A percentile compares a stretch with the other conserved stretches of the same genome.
Evolutionary conservation across 1,140 invertebrate species (phyloP).

Genomic region (Euura saliciscinereae): DNA sequence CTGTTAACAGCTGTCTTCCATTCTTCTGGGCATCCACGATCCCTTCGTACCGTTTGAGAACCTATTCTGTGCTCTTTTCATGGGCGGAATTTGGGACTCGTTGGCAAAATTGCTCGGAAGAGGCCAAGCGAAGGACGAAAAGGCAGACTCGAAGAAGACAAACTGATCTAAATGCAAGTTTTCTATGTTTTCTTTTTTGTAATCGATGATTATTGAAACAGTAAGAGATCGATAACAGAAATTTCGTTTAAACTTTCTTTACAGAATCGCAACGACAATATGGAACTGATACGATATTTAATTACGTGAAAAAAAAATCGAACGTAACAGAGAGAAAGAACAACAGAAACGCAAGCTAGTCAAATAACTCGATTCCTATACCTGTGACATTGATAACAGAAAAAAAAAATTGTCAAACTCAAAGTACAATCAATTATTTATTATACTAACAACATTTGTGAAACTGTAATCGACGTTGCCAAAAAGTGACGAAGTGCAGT

Average conservation of each 20-base stretch:
- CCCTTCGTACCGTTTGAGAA: constrained; percentile 99
- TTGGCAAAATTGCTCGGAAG: constrained; percentile 82
- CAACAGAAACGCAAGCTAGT: constrained; percentile 10
- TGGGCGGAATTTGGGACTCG: constrained; percentile 98
- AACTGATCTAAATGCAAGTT: constrained; percentile 60
- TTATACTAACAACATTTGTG: not conserved
- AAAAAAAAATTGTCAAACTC: not conserved
- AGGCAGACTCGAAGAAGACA: constrained; percentile 80
- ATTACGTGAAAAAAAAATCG: not conserved
- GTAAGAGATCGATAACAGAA: not conserved
- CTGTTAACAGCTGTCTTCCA: constrained; percentile 80
- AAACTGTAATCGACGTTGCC: not conserved
- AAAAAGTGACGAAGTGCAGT: not conserved
- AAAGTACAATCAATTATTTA: constrained; percentile 12
- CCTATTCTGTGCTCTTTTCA: constrained; percentile 94
- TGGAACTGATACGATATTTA: not conserved
- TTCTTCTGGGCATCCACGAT: constrained; percentile 96
- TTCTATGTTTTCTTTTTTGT: not conserved
- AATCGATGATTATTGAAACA: not conserved
- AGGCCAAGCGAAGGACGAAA: constrained; percentile 78
- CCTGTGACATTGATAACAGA: not conserved
- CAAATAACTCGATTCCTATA: constrained; percentile 14
- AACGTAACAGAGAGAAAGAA: not conserved
- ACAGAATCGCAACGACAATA: not conserved
- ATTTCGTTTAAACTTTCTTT: not conserved